These are phyloP conservation scores for Punctoribates punctum DNA, from an alignment of 2,888 invertebrate genomes.

Conservation along the genomic window DNA sequence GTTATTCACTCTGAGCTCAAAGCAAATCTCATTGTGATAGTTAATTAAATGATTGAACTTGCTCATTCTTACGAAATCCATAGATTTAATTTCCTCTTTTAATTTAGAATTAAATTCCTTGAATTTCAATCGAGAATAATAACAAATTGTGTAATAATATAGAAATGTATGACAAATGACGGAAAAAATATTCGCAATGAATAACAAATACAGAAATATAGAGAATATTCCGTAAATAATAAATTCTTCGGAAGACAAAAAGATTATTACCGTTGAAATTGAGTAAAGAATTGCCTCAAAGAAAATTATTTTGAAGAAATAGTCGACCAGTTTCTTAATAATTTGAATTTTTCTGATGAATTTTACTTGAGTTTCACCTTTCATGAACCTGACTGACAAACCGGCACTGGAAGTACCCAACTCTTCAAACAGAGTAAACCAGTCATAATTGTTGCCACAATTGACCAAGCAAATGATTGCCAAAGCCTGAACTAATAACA, in stretches of 20 bases:
- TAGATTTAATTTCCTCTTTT: not conserved
- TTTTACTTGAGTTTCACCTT: no score
- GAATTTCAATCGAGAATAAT: not conserved
- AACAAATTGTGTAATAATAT: not conserved
- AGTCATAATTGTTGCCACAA: not conserved
- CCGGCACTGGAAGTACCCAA: no score
- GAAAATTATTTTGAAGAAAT: not conserved
- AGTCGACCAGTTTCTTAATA: no score
- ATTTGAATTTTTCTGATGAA: no score
- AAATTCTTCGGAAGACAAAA: not conserved
- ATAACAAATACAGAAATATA: not conserved
- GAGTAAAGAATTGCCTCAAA: no score
- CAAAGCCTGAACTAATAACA: not conserved
- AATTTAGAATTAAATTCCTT: not conserved
- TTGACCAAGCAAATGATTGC: not conserved
- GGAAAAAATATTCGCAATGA: not conserved
- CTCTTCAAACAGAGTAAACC: not conserved
- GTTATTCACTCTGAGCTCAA: no score
- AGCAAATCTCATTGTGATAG: no score
- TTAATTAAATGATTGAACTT: not conserved
- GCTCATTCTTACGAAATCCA: not conserved
- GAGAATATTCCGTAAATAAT: not conserved
- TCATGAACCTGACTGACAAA: no score
- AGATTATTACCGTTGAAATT: no score
- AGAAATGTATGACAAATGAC: not conserved